Evolutionary conservation across 2,113 vertebrate genomes (phyloP).

Genomic region (Canis aureus): DNA sequence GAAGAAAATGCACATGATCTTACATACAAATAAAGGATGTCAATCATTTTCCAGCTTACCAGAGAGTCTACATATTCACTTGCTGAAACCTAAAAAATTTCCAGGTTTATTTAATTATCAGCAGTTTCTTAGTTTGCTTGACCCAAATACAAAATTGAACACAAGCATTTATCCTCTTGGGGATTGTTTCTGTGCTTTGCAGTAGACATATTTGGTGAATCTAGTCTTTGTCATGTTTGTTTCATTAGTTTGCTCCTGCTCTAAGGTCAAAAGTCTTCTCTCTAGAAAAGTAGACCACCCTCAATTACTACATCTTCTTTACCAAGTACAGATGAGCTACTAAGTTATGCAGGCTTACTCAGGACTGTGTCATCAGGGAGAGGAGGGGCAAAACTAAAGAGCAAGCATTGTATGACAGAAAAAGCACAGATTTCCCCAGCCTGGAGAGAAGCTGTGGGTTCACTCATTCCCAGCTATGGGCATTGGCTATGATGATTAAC

Average conservation of each 20-base stretch:
- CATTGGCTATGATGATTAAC: not conserved
- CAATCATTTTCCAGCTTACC: not conserved
- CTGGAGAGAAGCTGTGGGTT: no score
- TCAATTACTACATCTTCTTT: not conserved
- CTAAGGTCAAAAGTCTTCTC: not conserved
- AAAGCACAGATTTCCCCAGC: not conserved
- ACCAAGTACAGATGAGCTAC: not conserved
- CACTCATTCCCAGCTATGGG: not conserved
- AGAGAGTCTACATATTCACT: not conserved
- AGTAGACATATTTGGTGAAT: not conserved
- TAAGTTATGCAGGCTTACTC: not conserved
- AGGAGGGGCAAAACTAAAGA: not conserved
- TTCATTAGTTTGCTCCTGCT: not conserved
- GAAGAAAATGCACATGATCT: not conserved
- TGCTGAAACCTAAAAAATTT: not conserved
- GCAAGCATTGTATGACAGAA: not conserved
- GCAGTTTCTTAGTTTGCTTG: not conserved
- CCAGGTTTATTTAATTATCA: not conserved
- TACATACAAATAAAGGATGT: not conserved
- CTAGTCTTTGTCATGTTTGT: not conserved
- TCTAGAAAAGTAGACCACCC: not conserved
- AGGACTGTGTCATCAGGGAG: not conserved
- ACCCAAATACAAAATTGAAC: constrained; percentile 4
- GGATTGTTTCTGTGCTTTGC: not conserved
- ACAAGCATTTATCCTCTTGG: not conserved